Conservation (phyloP, 2,113 vertebrate species). For the Vimba vimba region DNA sequence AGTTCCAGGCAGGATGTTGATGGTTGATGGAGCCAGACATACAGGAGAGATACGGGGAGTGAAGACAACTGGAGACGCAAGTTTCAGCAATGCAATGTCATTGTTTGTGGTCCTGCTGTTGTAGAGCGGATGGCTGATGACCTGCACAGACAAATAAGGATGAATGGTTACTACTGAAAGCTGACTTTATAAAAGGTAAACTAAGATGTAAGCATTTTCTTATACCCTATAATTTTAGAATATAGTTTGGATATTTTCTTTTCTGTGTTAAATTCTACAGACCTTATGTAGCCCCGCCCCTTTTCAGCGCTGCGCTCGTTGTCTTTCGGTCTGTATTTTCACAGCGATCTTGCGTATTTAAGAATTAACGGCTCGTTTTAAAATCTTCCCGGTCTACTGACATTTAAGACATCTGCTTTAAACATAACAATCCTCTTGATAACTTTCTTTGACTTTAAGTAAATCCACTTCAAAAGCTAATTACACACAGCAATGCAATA, state of each 20-base stretch:
- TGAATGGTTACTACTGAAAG: not conserved
- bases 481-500: too few relatives aligned
- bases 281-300: too few relatives aligned
- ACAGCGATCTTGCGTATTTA: too few relatives aligned
- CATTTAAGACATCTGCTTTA: too few relatives aligned
- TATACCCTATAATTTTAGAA: not conserved
- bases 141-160: constrained; percentile 6
- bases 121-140: constrained; percentile 40
- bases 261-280: not conserved
- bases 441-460: too few relatives aligned
- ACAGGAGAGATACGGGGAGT: constrained; percentile 36
- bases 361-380: too few relatives aligned
- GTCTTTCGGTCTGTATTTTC: too few relatives aligned
- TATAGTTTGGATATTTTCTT: not conserved
- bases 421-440: too few relatives aligned
- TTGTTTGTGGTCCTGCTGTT: constrained; percentile 15
- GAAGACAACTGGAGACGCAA: constrained; percentile 35
- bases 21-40: constrained; percentile 33
- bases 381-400: too few relatives aligned
- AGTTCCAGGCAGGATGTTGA: constrained; percentile 20
- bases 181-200: not conserved
- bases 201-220: not conserved
- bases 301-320: too few relatives aligned
- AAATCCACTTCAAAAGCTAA: too few relatives aligned
- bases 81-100: constrained; percentile 45